Evolutionary conservation across 2,113 vertebrate genomes (phyloP).

Genomic region (Tetrao urogallus): DNA sequence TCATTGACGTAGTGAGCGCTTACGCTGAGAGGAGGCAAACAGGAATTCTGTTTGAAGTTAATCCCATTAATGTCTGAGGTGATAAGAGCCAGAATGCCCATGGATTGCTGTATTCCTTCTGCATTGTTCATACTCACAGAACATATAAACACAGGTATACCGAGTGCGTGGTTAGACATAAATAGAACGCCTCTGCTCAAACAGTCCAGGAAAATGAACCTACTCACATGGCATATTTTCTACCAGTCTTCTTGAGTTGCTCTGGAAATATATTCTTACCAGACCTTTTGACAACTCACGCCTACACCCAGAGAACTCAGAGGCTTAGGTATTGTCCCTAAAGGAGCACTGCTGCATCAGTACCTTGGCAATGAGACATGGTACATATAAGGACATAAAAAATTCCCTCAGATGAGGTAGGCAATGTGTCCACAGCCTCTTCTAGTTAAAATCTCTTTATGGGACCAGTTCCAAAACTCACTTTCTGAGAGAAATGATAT

Average conservation of each 20-base stretch:
- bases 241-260: background rate
- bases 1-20: background rate
- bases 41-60: background rate
- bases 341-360: background rate
- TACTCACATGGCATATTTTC: background rate
- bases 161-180: constrained; percentile 10
- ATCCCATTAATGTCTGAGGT: constrained; percentile 26
- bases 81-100: constrained; percentile 31
- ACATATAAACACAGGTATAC: constrained; percentile 39
- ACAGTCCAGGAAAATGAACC: background rate
- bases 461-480: background rate
- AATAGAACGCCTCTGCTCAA: constrained; percentile 1
- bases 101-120: constrained; percentile 11
- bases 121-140: background rate
- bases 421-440: background rate
- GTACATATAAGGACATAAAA: background rate
- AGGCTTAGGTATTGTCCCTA: background rate
- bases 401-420: background rate
- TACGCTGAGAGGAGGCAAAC: background rate
- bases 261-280: background rate
- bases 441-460: background rate
- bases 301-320: background rate
- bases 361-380: background rate
- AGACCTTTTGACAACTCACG: background rate
- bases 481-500: background rate